Conservation (phyloP, 2,113 vertebrate species). For the Melanostigma gelatinosum region DNA sequence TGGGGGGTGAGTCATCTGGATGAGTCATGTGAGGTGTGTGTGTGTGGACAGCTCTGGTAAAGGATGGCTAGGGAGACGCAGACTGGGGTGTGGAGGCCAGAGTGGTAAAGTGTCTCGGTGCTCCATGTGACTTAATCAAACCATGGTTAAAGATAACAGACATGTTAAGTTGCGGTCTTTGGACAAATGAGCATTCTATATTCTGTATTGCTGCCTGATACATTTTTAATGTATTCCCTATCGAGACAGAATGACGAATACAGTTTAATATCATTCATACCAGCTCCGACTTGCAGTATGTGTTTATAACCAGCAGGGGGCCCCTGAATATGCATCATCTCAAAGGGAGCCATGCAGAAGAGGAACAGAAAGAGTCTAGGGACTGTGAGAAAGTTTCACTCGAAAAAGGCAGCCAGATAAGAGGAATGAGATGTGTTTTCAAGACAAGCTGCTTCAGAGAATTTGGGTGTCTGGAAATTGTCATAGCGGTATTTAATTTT, state of each 20-base stretch:
- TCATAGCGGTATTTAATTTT: conserved; percentile 20
- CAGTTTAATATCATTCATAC: conserved; percentile 30
- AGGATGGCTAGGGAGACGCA: conserved; percentile 64
- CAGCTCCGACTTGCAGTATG: conserved; percentile 15
- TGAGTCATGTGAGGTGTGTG: conserved; percentile 82
- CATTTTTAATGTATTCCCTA: conserved; percentile 29
- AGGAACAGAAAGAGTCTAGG: conserved; percentile 26
- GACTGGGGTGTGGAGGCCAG: conserved; percentile 58
- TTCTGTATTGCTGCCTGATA: conserved; percentile 26
- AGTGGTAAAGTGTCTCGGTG: conserved; percentile 45
- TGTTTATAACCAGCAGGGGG: conserved; percentile 49
- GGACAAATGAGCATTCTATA: conserved; percentile 1
- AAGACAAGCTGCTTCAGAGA: background rate
- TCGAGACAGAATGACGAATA: conserved; percentile 46
- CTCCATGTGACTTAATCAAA: conserved; percentile 15
- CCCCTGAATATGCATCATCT: conserved; percentile 22
- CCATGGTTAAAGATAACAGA: conserved; percentile 12
- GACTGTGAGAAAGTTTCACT: conserved; percentile 38
- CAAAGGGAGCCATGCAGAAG: conserved; percentile 26
- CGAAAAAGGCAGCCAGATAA: conserved; percentile 19
- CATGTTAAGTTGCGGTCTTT: conserved; percentile 13
- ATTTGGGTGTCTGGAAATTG: conserved; percentile 15
- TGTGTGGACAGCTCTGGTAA: conserved; percentile 76
- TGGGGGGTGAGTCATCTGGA: conserved; percentile 80
- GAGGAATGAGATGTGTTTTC: background rate